Evolutionary conservation across 2,888 invertebrate genomes (phyloP).

Genomic region (Apamea sordens): DNA sequence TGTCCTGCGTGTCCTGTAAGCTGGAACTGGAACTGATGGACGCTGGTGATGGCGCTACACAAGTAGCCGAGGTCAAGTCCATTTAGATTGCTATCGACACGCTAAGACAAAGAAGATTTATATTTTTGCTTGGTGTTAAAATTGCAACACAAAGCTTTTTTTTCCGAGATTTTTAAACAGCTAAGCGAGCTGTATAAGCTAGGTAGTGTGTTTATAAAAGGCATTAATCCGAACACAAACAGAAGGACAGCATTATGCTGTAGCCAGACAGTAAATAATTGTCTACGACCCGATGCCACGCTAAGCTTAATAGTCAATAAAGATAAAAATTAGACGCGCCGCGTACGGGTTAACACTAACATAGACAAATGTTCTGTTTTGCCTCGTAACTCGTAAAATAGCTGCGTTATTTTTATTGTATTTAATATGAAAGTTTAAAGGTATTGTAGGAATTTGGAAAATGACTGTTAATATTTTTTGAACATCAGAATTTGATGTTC

Average conservation of each 20-base stretch:
- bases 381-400: slow-evolving; percentile 20
- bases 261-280: slow-evolving; percentile 68
- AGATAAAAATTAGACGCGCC: slow-evolving; percentile 70
- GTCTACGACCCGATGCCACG: slow-evolving; percentile 55
- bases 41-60: too few relatives aligned
- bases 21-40: too few relatives aligned
- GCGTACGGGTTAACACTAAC: slow-evolving; percentile 31
- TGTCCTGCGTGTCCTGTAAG: too few relatives aligned
- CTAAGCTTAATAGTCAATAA: slow-evolving; percentile 72
- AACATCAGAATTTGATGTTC: background rate
- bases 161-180: background rate
- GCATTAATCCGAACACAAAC: slow-evolving; percentile 44
- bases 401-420: background rate
- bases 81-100: too few relatives aligned
- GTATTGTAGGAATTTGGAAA: slow-evolving; percentile 31
- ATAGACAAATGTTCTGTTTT: slow-evolving; percentile 49
- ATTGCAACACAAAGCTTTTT: background rate
- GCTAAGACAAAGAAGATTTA: background rate
- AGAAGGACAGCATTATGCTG: slow-evolving; percentile 66
- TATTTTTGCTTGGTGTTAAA: background rate
- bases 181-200: background rate
- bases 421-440: background rate
- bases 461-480: background rate
- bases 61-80: too few relatives aligned
- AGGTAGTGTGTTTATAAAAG: slow-evolving; percentile 1